These are phyloP conservation scores for Fragum fragum DNA, from an alignment of 2,888 invertebrate species.

Conservation along the genomic window DNA sequence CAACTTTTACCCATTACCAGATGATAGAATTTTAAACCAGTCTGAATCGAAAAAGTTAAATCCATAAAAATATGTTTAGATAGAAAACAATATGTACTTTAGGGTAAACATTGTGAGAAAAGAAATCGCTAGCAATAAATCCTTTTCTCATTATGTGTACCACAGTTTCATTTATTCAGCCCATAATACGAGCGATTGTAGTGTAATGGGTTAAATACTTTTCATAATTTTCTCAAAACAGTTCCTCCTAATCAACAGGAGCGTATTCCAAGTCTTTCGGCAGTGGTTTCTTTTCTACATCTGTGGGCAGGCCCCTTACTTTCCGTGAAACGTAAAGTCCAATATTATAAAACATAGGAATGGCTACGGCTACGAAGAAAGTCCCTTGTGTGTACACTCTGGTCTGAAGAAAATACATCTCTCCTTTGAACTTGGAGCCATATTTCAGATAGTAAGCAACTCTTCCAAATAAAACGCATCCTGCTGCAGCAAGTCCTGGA, in stretches of 20 bases:
- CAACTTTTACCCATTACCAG: no score
- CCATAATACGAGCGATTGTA: neutral
- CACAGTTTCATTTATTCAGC: neutral
- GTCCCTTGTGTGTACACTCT: slow-evolving; percentile 18
- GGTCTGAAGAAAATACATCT: slow-evolving; percentile 9
- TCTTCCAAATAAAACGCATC: neutral
- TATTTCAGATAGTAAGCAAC: neutral
- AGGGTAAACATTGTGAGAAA: no score
- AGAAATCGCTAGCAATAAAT: neutral
- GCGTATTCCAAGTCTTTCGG: slow-evolving; percentile 5
- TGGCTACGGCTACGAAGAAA: neutral
- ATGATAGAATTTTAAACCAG: no score
- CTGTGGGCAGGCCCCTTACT: neutral
- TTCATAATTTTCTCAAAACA: no score
- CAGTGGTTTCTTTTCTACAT: neutral
- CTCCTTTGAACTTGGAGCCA: slow-evolving; percentile 8
- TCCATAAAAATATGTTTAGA: no score
- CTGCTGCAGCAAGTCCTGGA: neutral
- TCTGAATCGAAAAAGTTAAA: no score
- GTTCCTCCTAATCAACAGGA: slow-evolving; percentile 3
- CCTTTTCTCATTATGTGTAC: neutral
- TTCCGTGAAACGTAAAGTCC: neutral
- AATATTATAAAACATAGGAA: slow-evolving; percentile 6
- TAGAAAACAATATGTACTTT: no score
- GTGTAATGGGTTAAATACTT: neutral